Conservation (phyloP, 2,888 invertebrate genomes). For the Agrochola litura region DNA sequence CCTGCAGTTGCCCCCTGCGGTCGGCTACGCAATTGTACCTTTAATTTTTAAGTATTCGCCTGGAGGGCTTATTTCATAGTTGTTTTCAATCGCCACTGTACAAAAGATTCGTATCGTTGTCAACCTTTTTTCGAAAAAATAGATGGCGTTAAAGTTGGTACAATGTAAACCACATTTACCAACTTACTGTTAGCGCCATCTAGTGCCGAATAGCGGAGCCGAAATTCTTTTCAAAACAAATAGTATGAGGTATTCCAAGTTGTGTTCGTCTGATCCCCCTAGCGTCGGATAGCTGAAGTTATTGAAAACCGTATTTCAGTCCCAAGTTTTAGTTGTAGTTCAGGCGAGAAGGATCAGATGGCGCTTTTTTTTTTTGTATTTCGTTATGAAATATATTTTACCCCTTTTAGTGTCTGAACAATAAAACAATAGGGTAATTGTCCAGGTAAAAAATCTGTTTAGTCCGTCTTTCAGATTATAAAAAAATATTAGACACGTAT, state of each 20-base stretch:
- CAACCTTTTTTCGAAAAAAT: not conserved
- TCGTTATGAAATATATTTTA: not conserved
- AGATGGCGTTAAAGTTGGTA: constrained; percentile 30
- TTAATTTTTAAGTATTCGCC: not conserved
- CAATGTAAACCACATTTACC: not conserved
- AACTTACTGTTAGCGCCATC: constrained; percentile 42
- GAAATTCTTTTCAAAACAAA: not conserved
- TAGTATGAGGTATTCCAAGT: not conserved
- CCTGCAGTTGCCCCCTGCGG: no score
- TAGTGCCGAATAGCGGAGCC: constrained; percentile 62
- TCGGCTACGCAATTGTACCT: no score
- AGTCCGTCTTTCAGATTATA: no score
- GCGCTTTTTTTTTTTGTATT: constrained; percentile 7
- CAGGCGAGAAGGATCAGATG: constrained; percentile 18
- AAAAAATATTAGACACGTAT: no score
- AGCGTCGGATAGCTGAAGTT: constrained; percentile 53
- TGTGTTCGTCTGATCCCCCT: not conserved
- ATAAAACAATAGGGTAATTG: no score
- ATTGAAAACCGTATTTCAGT: not conserved
- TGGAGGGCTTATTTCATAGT: not conserved
- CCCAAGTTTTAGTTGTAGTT: constrained; percentile 1
- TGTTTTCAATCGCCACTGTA: not conserved
- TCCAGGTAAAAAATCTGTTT: no score
- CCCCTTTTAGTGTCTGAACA: not conserved
- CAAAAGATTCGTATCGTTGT: not conserved